Percentiles rank a stretch among this genome's conserved stretches.
phyloP scores from a whole-genome alignment of 2,113 vertebrate genomes.

The Platysteira castanea region DNA sequence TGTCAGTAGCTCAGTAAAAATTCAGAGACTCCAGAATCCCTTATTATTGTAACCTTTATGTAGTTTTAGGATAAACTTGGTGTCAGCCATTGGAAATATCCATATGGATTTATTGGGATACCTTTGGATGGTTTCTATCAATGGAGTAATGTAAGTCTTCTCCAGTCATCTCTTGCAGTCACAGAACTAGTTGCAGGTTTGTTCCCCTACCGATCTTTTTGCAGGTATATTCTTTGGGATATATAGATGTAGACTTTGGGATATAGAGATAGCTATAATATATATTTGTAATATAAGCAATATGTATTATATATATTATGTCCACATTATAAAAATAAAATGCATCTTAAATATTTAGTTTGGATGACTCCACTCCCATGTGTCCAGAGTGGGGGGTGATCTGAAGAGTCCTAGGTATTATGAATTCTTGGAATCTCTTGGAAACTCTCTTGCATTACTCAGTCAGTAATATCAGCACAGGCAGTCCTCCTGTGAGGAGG shows the following conservation, averaged over 20 bases:
- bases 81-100: neutral
- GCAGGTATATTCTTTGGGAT: neutral
- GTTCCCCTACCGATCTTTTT: neutral
- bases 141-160: neutral
- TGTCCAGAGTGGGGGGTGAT: neutral
- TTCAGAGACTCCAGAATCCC: neutral
- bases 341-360: neutral
- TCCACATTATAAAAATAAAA: neutral
- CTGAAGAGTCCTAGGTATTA: neutral
- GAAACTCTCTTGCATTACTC: neutral
- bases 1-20: neutral
- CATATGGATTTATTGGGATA: neutral
- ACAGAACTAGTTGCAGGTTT: neutral
- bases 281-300: neutral
- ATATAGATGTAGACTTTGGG: too few relatives aligned
- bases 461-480: neutral
- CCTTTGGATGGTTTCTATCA: neutral
- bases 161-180: neutral
- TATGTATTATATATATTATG: too few relatives aligned
- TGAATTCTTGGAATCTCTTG: neutral
- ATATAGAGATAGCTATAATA: neutral
- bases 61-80: neutral
- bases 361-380: neutral
- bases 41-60: neutral
- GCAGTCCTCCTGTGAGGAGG: neutral